Conservation (phyloP, 2,113 vertebrate genomes). For the Rhinichthys klamathensis region DNA sequence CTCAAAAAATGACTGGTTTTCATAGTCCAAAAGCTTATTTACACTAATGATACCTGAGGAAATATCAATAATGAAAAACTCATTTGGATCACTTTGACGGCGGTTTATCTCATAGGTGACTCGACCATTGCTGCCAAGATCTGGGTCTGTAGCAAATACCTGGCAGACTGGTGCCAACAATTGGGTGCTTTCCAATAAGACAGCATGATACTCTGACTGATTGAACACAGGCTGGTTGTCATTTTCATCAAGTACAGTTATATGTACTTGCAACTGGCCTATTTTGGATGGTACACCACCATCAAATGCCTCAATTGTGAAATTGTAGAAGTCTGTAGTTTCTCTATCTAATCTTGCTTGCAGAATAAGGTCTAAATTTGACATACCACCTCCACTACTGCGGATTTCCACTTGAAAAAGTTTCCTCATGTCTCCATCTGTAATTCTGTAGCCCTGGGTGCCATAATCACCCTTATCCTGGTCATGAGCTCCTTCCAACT, state of each 20-base stretch:
- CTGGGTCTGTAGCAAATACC: slow-evolving; percentile 83
- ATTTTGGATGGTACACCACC: slow-evolving; percentile 82
- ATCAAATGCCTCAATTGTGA: slow-evolving; percentile 87
- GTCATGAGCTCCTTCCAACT: slow-evolving; percentile 83
- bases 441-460: slow-evolving; percentile 83
- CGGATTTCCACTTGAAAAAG: slow-evolving; percentile 70
- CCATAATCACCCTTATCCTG: slow-evolving; percentile 81
- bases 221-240: slow-evolving; percentile 88
- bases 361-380: slow-evolving; percentile 80
- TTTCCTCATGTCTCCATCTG: slow-evolving; percentile 57
- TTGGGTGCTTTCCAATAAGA: slow-evolving; percentile 79
- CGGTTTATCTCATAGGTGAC: slow-evolving; percentile 82
- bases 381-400: slow-evolving; percentile 52
- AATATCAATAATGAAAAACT: slow-evolving; percentile 79
- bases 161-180: slow-evolving; percentile 77
- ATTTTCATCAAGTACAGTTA: slow-evolving; percentile 88
- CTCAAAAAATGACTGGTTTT: slow-evolving; percentile 79
- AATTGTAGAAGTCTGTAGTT: slow-evolving; percentile 70
- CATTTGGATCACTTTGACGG: slow-evolving; percentile 74
- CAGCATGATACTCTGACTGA: slow-evolving; percentile 79
- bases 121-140: slow-evolving; percentile 81
- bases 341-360: slow-evolving; percentile 82
- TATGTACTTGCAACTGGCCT: slow-evolving; percentile 74
- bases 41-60: slow-evolving; percentile 81
- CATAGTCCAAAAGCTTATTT: slow-evolving; percentile 83